Conservation (phyloP, 1,140 invertebrate species). For the Ostrea denselamellosa region DNA sequence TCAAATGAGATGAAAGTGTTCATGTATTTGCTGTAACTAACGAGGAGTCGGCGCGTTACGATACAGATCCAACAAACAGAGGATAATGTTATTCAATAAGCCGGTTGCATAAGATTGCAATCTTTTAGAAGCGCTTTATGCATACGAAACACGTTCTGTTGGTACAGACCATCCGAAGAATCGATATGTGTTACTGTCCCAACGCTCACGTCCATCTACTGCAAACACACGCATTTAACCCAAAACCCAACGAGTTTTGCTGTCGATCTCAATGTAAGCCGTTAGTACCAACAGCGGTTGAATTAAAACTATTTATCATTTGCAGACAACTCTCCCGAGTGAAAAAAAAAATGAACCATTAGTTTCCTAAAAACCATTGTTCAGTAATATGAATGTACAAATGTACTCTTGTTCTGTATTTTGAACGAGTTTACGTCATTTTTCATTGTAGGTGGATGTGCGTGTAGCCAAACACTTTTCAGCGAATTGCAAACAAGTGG, state of each 20-base stretch:
- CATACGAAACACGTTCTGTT: conserved; percentile 7
- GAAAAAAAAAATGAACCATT: background rate
- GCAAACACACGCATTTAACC: conserved; percentile 20
- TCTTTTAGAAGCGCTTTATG: conserved; percentile 14
- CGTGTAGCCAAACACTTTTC: too few species aligned
- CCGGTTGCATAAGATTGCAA: conserved; percentile 23
- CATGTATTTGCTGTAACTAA: background rate
- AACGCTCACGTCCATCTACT: background rate
- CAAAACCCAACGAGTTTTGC: background rate
- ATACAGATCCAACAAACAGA: background rate
- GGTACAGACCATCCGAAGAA: background rate
- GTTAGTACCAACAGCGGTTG: background rate
- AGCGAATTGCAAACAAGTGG: too few species aligned
- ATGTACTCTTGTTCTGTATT: too few species aligned
- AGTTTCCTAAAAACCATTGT: too few species aligned
- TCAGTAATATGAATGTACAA: too few species aligned
- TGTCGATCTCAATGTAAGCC: background rate
- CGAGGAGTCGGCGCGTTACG: background rate
- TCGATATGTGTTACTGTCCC: background rate
- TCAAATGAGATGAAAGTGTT: background rate
- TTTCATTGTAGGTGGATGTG: too few species aligned
- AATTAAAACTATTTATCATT: conserved; percentile 26
- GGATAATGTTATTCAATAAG: conserved; percentile 23
- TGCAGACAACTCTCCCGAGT: background rate
- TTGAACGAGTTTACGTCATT: too few species aligned